Evolutionary conservation across 2,797 vertebrate species (phyloP).

Genomic region (Sebastes elongatus): DNA sequence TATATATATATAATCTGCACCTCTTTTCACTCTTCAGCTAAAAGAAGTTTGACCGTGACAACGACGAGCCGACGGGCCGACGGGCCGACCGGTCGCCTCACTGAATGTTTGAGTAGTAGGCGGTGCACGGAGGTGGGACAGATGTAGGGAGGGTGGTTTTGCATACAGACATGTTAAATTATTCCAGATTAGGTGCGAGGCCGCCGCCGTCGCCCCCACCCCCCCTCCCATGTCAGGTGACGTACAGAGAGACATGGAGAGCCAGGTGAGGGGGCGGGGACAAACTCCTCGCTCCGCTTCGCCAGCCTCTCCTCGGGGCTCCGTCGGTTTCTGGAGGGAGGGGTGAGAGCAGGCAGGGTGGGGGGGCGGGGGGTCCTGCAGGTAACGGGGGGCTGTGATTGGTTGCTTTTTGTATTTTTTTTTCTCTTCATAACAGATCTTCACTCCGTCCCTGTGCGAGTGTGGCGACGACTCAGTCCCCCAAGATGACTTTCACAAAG

Average conservation of each 20-base stretch:
- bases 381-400: slow-evolving; percentile 51
- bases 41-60: slow-evolving; percentile 12
- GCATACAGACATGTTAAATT: slow-evolving; percentile 47
- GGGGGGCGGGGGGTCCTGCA: slow-evolving; percentile 5
- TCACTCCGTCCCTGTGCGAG: slow-evolving; percentile 25
- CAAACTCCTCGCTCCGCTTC: slow-evolving; percentile 10
- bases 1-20: slow-evolving; percentile 35
- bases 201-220: background rate
- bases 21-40: slow-evolving; percentile 26
- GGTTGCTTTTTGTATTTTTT: slow-evolving; percentile 31
- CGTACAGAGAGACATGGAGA: background rate
- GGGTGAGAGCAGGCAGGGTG: background rate
- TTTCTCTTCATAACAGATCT: background rate
- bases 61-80: background rate
- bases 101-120: slow-evolving; percentile 9
- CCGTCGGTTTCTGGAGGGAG: slow-evolving; percentile 13
- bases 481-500: slow-evolving; percentile 95
- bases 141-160: slow-evolving; percentile 20
- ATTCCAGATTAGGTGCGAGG: slow-evolving; percentile 47
- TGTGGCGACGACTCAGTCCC: slow-evolving; percentile 82
- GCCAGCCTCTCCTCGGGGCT: slow-evolving; percentile 29
- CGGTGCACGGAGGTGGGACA: slow-evolving; percentile 5
- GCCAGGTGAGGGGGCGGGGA: background rate
- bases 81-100: background rate
- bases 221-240: slow-evolving; percentile 6